phyloP scores from a whole-genome alignment of 1,140 invertebrate genomes.

The Leptopilina boulardi region DNA sequence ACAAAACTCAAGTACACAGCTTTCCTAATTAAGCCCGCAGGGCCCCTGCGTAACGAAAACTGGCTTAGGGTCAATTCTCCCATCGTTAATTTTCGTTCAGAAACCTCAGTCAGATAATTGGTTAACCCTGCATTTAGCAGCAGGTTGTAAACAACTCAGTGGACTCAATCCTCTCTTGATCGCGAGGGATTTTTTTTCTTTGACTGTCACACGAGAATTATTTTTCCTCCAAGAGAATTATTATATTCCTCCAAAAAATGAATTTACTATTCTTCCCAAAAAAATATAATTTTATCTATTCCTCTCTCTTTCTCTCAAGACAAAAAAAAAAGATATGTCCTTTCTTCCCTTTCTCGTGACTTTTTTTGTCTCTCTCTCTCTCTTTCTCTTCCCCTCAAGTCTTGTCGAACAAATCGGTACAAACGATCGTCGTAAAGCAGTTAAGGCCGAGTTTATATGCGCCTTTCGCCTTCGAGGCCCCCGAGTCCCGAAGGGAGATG shows the following conservation, averaged over 20 bases:
- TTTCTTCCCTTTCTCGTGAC: neutral
- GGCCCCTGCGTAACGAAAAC: conserved; percentile 23
- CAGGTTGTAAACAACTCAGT: conserved; percentile 28
- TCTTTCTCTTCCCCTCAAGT: conserved; percentile 25
- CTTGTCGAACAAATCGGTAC: conserved; percentile 77
- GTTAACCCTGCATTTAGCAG: conserved; percentile 9
- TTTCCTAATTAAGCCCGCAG: conserved; percentile 7
- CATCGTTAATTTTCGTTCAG: conserved; percentile 31
- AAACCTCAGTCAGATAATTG: conserved; percentile 22
- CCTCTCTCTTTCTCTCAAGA: too few species aligned
- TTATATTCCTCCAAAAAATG: too few species aligned
- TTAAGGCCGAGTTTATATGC: conserved; percentile 73
- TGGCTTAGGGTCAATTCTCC: conserved; percentile 31
- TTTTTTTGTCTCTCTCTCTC: neutral
- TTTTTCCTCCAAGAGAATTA: too few species aligned
- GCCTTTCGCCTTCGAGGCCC: conserved; percentile 62
- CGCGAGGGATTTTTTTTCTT: neutral
- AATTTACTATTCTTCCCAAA: too few species aligned
- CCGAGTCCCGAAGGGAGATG: conserved; percentile 67
- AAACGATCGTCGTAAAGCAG: conserved; percentile 77
- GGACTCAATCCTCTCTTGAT: neutral
- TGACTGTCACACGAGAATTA: too few species aligned
- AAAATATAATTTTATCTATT: neutral
- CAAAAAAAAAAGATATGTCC: neutral
- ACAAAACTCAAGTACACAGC: neutral